Percentiles rank a stretch among this genome's conserved stretches.
Conservation (phyloP, 2,797 vertebrate genomes). For the Alauda arvensis region DNA sequence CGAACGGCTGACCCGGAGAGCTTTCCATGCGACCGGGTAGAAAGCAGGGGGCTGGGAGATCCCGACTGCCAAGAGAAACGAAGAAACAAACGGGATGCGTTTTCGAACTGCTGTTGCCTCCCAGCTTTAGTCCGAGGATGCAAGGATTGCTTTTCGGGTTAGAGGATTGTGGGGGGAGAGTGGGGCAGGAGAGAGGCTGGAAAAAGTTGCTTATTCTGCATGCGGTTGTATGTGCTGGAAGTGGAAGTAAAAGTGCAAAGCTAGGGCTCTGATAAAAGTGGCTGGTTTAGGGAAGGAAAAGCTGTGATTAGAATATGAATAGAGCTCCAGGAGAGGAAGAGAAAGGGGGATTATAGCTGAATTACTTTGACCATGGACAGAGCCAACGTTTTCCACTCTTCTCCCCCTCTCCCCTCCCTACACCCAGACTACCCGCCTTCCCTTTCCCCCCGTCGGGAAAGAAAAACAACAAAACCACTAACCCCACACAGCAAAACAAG, state of each 20-base stretch:
- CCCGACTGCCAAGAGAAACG: neutral
- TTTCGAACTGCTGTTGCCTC: neutral
- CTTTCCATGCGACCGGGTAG: neutral
- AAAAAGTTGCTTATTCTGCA: slow-evolving; percentile 50
- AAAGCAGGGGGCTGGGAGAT: neutral
- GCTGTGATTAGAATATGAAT: slow-evolving; percentile 99
- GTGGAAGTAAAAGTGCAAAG: slow-evolving; percentile 90
- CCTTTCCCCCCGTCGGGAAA: neutral
- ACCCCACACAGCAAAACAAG: slow-evolving; percentile 18
- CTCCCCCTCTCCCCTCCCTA: slow-evolving; percentile 47
- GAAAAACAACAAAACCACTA: neutral
- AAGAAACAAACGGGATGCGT: neutral
- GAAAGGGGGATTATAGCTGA: slow-evolving; percentile 94
- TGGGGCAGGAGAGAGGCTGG: neutral
- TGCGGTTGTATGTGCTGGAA: slow-evolving; percentile 76
- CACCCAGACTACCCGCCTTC: slow-evolving; percentile 44
- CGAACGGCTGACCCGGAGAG: neutral
- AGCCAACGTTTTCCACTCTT: slow-evolving; percentile 80
- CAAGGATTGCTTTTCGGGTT: neutral
- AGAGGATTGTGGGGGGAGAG: neutral
- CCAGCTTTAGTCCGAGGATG: neutral
- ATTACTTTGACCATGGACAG: slow-evolving; percentile 91
- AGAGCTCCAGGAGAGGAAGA: slow-evolving; percentile 91
- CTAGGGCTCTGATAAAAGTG: slow-evolving; percentile 91
- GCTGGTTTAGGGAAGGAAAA: slow-evolving; percentile 94